Base-by-base conservation (phyloP, 2,888 invertebrate species). In the Lasioglossum oenotherae region DNA sequence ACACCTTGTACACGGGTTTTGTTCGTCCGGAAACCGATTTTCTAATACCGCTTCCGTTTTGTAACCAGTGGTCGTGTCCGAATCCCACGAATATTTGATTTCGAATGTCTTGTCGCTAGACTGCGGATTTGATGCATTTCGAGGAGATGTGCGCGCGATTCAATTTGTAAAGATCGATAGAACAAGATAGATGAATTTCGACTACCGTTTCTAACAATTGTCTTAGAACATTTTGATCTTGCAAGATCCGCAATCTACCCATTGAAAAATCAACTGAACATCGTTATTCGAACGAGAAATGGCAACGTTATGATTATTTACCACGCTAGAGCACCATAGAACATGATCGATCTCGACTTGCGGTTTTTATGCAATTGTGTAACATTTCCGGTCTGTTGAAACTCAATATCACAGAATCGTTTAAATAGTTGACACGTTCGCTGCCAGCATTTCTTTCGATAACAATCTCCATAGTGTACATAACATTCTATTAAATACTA, bases 61-160 rank as follows among this genome's bases (percentile, higher is more conserved):
- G 44, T 49, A 81, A 78, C 64, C 81, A 78, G 38, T 80, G 49
- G 38, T 82, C 78, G 77, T 76, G 49, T 57, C 76, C 75, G 77
- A 84, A 80, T 78, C 57, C 81, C 60, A 87, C 86, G 82, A 82
- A 84, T 82, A 74, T 88, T 77, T 67, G 46, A 90, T 78, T 78
- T 80, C 44, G 75, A 77, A 80, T 80, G 67, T 85, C 75, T 73
- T 77, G 35, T 86, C 85, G 71, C 77, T 72, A 64, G 64, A 64
- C 19, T 64, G 64, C 64, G 31, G 64, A 64, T 31, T 64, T 35
- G 16, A 16, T 31, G 64, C 19, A 8, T 64, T 3, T 31, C 31
- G 31, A 19, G 19, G 19, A 3, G 35, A 19, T 19, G 31, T 64
- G 31, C 64, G 19, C 64, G 14, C 19, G 64, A 64, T 31, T 64